Evolutionary conservation across 2,888 invertebrate genomes (phyloP), one percentile per base, ranked within the genome.

Genomic region (Macaria liturata): DNA sequence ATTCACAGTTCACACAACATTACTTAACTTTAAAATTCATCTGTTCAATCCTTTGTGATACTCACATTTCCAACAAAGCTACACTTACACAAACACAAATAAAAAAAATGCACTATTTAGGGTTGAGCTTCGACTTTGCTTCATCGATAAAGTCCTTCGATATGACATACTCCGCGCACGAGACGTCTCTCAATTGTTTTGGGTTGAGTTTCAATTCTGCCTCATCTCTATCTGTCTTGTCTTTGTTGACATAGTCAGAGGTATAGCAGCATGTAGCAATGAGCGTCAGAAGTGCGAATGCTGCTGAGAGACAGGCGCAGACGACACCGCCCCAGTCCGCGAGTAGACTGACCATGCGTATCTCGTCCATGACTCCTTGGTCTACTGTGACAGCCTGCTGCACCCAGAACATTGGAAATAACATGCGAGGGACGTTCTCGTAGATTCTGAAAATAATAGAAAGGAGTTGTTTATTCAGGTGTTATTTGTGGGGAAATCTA

Each of bases 361-460:
- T 78, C 51, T 94, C 93, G 0, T 83, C 76, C 0, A 93, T 87
- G 49, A 96, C 76, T 0, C 92, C 84, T 0, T 93, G 89, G 0
- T 94, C 93, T 0, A 96, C 88, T 9, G 83, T 80, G 1, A 95
- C 95, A 57, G 88, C 92, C 75, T 97, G 94, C 71, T 95, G 94
- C 70, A 97, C 95, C 96, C 97, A 97, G 59, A 97, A 92, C 55
- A 96, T 92, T 0, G 97, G 97, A 69, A 97, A 94, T 76, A 94
- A 94, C 66, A 95, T 91, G 53, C 84, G 92, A 0, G 96, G 96
- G 0, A 95, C 93, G 31, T 94, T 83, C 66, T 93, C 89, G 78
- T 94, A 96, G 46, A 96, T 75, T 0, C 95, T 96, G 86, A 20
- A 91, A 85, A 46, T 37, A 7, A 37, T 6, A 7, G 5, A 37